Percentiles rank a stretch among this genome's conserved stretches.
phyloP scores from a whole-genome alignment of 2,888 invertebrate genomes.

The Polietes domitor region DNA sequence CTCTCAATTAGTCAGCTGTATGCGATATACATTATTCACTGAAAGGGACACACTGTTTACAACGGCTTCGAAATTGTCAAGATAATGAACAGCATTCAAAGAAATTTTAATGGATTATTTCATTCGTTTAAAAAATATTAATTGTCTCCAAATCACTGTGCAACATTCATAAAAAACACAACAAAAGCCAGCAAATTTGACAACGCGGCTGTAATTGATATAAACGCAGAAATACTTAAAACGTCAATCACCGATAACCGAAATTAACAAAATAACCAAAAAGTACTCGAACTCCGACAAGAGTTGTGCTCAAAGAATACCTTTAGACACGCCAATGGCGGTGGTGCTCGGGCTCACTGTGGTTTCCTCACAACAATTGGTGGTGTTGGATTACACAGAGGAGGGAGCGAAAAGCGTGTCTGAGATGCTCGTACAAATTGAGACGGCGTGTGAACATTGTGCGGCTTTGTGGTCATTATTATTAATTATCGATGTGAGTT shows the following conservation, averaged over 20 bases:
- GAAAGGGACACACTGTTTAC: too few species aligned
- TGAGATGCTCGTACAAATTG: not conserved
- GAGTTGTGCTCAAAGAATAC: not conserved
- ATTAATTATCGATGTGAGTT: conserved; percentile 8
- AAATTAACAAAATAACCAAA: not conserved
- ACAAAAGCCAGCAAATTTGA: conserved; percentile 17
- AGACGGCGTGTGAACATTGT: conserved; percentile 22
- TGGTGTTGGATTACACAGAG: conserved; percentile 12
- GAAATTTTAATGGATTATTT: too few species aligned
- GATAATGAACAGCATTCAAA: too few species aligned
- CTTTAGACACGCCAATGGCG: not conserved
- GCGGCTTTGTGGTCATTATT: conserved; percentile 19
- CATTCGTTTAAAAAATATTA: too few species aligned
- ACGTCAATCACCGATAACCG: not conserved
- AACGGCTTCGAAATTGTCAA: too few species aligned
- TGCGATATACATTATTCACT: too few species aligned
- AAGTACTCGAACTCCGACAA: not conserved
- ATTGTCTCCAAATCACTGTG: too few species aligned
- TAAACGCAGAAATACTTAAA: not conserved
- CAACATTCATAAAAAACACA: not conserved
- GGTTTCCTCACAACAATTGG: too few species aligned
- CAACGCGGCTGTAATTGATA: not conserved
- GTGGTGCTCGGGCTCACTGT: too few species aligned
- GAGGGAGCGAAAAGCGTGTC: not conserved
- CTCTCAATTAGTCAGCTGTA: too few species aligned